These are phyloP conservation scores for cattle (Bos taurus) DNA, from an alignment of 2,113 vertebrate genomes.

Conservation along the genomic window ARS-UCD2.0 NC_037337.1:36556001-36556500, in stretches of 20 bases:
- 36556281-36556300: not conserved
- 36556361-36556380: not conserved
- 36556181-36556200: not conserved
- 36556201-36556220: not conserved
- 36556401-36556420: not conserved
- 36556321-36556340: not conserved
- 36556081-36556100: not conserved
- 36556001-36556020: not conserved
- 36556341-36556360: not conserved
- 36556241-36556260: not conserved
- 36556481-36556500: not conserved
- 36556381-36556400: not conserved
- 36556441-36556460: not conserved
- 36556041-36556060: not conserved
- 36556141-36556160: not conserved
- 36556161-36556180: not conserved
- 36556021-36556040: not conserved
- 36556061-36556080: not conserved
- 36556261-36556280: not conserved
- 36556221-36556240: not conserved
- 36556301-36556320: not conserved
- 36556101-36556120: not conserved
- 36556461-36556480: slow-evolving; percentile 9
- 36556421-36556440: not conserved
- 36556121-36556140: not conserved